Base-by-base conservation (phyloP, 2,797 vertebrate species). In the Erpetoichthys calabaricus region DNA sequence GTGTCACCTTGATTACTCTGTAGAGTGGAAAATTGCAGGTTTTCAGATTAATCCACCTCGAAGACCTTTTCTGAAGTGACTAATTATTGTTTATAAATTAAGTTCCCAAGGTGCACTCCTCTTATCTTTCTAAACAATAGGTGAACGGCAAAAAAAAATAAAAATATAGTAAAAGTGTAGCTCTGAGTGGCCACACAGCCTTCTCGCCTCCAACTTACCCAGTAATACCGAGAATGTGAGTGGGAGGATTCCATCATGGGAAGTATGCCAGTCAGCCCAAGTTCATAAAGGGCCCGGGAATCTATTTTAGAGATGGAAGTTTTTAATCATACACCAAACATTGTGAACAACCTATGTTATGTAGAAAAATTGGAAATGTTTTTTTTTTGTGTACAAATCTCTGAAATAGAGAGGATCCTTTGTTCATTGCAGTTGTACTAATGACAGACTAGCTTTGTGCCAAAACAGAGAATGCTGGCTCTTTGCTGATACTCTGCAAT, bases 161-260 rank as follows among this genome's bases (percentile, higher is more conserved):
- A 54, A 54, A 42, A 43, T 6, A 42, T 42, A 42, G 41, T 54
- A 7, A 54, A 54, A 54, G 44, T 54, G 53, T 43, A 25, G 41
- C 44, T 42, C 53, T 43, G 41, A 54, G 9, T 42, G 6, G 6
- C 46, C 9, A 6, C 46, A 54, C 53, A 25, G 4, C 51, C 53
- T 43, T 25, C n/a, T 43, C 9, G 7, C 50, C 50, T 51, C 50
- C 50, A 51, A 9, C 41, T 25, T 51, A 6, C 50, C 3, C n/a
- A 7, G 41, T 6, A 8, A 7, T 41, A 42, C 53, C 4, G 47
- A 55, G 55, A 60, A 60, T 60, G 59, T 56, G 43, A 44, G 59
- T 42, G 43, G 59, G 59, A 47, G 59, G 59, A 45, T 41, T 51
- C 53, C 55, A 60, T 55, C 43, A 56, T 51, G 55, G 47, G 47